A percentile compares a stretch with the other conserved stretches of the same genome.
These are phyloP conservation scores for Macrotis lagotis DNA, from an alignment of 2,113 vertebrate genomes.

Conservation along the genomic window DNA sequence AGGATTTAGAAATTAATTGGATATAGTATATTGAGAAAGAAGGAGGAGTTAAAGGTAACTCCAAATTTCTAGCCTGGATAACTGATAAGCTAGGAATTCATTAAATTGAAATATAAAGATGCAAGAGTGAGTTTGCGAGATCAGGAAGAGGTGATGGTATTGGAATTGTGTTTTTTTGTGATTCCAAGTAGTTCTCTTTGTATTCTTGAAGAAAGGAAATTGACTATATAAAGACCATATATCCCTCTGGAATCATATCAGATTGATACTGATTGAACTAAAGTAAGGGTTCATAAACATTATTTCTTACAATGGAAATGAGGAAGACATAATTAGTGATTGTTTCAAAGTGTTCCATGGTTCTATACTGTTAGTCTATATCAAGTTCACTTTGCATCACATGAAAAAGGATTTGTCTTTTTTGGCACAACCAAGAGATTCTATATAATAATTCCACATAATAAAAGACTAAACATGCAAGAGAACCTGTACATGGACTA, in stretches of 20 bases:
- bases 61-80: not conserved
- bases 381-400: not conserved
- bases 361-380: not conserved
- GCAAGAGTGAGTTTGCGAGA: not conserved
- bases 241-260: no score
- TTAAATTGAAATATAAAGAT: not conserved
- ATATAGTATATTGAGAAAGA: no score
- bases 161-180: no score
- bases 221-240: not conserved
- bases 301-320: no score
- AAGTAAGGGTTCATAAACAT: no score
- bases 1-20: no score
- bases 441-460: no score
- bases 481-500: not conserved
- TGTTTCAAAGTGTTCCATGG: not conserved
- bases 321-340: no score
- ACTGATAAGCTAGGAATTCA: not conserved
- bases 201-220: not conserved
- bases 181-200: not conserved
- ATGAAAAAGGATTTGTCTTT: not conserved
- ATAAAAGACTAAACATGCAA: not conserved
- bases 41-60: no score
- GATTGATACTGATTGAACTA: no score
- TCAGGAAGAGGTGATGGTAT: not conserved
- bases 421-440: not conserved